Evolutionary conservation across 2,113 vertebrate genomes (phyloP), one percentile per base, ranked within the genome.

Genomic region (Perca schrenkii): DNA sequence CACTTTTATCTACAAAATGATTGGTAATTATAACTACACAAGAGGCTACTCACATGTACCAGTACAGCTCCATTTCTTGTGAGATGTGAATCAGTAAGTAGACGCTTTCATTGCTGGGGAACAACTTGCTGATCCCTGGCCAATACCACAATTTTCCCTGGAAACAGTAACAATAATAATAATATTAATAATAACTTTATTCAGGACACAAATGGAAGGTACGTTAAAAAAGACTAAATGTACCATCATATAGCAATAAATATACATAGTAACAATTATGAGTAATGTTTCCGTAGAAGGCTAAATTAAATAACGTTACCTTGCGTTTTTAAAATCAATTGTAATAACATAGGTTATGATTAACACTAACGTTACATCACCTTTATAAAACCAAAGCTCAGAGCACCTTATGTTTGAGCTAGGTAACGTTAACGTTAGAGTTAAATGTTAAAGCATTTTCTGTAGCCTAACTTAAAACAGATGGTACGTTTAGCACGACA

Each of bases 11-110:
- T 4, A 8, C n/a, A 11, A 17, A 49, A 63, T 19, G 0, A 8
- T 11, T 8, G 53, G 40, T n/a, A 19, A 57, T 14, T 16, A 16
- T 53, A 25, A 57, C 1, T 3, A 10, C 12, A 46, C 4, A 15
- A 17, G 10, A 56, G 10, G 40, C 8, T 43, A 43, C 95, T 94
- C 86, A 96, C 96, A 96, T 96, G 89, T 96, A 96, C 96, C 96
- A 96, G 91, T 96, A 96, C 80, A 96, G 91, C 91, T 96, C 96
- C 96, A 96, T 96, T 61, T 77, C 85, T 43, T 53, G 22, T 82
- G 77, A 89, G 74, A 80, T 74, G 74, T 82, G 75, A 82, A 58
- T 90, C 80, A 87, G 87, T 83, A 60, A 34, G 31, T 12, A 36
- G 53, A 68, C 47, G 46, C 28, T 86, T 69, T 91, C 92, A 94